phyloP scores from a whole-genome alignment of 64 coral and sea anemone species.

The Pocillopora verrucosa region DNA sequence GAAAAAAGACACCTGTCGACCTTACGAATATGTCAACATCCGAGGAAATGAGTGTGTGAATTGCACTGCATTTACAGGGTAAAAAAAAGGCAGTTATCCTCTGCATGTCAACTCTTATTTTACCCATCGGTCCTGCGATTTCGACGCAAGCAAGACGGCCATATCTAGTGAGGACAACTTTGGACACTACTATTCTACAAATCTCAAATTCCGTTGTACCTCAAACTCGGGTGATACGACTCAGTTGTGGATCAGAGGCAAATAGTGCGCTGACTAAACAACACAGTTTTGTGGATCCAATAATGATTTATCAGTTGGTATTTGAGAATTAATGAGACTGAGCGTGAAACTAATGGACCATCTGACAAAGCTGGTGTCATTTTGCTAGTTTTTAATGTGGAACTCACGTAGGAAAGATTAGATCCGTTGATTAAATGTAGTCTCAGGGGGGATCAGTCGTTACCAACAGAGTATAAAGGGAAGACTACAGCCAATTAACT shows the following conservation, averaged over 20 bases:
- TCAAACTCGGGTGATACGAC: background rate
- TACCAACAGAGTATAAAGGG: too few relatives aligned
- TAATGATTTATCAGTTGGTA: too few relatives aligned
- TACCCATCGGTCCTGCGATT: too few relatives aligned
- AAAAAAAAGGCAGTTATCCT: background rate
- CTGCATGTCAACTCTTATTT: conserved; percentile 7
- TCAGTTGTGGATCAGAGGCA: background rate
- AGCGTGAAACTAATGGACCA: too few relatives aligned
- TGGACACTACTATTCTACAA: background rate
- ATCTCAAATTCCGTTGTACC: conserved; percentile 7
- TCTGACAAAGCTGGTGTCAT: too few relatives aligned
- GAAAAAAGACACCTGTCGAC: background rate
- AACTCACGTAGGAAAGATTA: too few relatives aligned
- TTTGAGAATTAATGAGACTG: too few relatives aligned
- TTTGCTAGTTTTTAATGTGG: too few relatives aligned
- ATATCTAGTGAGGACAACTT: background rate
- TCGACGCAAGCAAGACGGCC: background rate
- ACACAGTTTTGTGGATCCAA: background rate
- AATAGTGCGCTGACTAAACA: background rate
- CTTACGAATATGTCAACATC: conserved; percentile 36
- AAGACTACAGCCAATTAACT: too few relatives aligned
- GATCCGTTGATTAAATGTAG: too few relatives aligned
- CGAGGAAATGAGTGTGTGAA: conserved; percentile 30
- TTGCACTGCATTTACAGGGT: background rate
- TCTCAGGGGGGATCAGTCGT: too few relatives aligned